Conservation (phyloP, 2,113 vertebrate species). For the Aldabrachelys gigantea region DNA sequence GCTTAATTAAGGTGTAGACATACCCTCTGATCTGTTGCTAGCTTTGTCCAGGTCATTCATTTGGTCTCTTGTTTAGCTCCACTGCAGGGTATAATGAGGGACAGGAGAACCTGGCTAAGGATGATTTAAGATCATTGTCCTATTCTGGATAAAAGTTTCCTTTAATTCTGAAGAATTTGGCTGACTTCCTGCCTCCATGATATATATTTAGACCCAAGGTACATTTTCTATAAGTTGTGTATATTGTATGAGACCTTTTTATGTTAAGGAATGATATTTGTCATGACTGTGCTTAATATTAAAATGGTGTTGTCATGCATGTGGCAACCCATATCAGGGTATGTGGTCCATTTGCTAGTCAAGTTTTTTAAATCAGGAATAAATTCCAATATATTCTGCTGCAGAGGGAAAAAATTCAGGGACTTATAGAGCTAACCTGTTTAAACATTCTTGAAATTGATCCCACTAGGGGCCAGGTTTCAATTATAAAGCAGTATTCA, state of each 20-base stretch:
- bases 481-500: slow-evolving; percentile 57
- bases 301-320: background rate
- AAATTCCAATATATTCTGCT: slow-evolving; percentile 40
- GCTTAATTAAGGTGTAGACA: background rate
- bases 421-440: slow-evolving; percentile 50
- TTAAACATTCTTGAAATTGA: slow-evolving; percentile 67
- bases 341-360: background rate
- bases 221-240: background rate
- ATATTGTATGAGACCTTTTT: background rate
- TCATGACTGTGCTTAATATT: background rate
- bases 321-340: background rate
- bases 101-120: background rate
- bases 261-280: background rate
- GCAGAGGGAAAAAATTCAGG: slow-evolving; percentile 17
- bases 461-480: slow-evolving; percentile 44
- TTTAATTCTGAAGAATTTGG: slow-evolving; percentile 6
- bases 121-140: background rate
- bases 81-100: background rate
- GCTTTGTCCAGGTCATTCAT: background rate
- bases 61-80: background rate
- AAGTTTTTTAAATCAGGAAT: background rate
- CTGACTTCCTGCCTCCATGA: background rate
- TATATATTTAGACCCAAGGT: background rate
- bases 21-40: background rate
- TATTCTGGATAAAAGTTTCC: background rate